Evolutionary conservation across 2,888 invertebrate species (phyloP).

Genomic region (Muscina levida): DNA sequence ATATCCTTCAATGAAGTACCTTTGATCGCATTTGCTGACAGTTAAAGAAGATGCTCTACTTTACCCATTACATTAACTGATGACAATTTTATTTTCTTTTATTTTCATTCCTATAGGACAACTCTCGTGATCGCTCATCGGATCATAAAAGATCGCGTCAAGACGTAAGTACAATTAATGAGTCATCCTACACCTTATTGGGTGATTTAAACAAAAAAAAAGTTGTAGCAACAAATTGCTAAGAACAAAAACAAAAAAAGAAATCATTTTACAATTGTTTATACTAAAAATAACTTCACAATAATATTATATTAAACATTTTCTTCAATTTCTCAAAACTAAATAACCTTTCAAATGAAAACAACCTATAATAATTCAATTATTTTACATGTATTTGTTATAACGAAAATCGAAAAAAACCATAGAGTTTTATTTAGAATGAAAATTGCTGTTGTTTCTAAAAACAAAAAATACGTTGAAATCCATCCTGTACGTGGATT

Average conservation of each 20-base stretch:
- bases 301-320: constrained; percentile 22
- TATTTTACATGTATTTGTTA: constrained; percentile 70
- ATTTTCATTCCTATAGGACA: constrained; percentile 73
- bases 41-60: too few species aligned
- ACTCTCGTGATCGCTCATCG: constrained; percentile 77
- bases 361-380: constrained; percentile 65
- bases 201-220: constrained; percentile 26
- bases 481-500: constrained; percentile 46
- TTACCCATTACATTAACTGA: too few species aligned
- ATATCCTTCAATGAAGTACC: too few species aligned
- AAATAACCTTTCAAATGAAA: constrained; percentile 3
- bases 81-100: constrained; percentile 27
- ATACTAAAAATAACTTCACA: constrained; percentile 38
- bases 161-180: constrained; percentile 76
- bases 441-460: constrained; percentile 58
- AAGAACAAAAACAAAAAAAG: constrained; percentile 37
- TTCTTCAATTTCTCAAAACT: constrained; percentile 22
- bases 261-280: not conserved
- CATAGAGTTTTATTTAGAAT: constrained; percentile 69
- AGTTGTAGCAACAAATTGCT: constrained; percentile 32
- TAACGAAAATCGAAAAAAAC: constrained; percentile 57
- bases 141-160: constrained; percentile 78
- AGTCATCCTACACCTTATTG: constrained; percentile 55
- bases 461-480: constrained; percentile 49
- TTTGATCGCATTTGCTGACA: too few species aligned